A percentile compares a stretch with the other conserved stretches of the same genome.
These are phyloP conservation scores for Pseudotriccus pelzelni DNA, from an alignment of 2,797 vertebrate species.

Conservation along the genomic window DNA sequence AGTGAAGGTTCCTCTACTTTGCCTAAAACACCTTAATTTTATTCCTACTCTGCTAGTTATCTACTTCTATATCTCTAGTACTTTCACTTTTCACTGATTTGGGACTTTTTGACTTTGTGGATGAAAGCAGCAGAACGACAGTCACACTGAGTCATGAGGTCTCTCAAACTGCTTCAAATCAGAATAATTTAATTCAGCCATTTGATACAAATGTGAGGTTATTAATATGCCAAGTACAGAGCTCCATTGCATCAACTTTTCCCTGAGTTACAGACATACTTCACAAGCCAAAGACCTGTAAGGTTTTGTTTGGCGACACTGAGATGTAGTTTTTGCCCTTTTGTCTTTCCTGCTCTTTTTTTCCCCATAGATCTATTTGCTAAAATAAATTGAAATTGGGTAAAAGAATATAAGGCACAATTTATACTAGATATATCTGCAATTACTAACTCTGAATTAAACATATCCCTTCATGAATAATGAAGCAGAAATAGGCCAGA, in stretches of 20 bases:
- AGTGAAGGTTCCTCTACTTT: neutral
- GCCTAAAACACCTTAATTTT: neutral
- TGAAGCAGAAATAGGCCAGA: slow-evolving; percentile 79
- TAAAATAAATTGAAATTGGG: slow-evolving; percentile 82
- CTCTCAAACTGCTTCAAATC: neutral
- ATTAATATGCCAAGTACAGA: neutral
- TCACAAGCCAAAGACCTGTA: slow-evolving; percentile 28
- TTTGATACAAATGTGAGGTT: neutral
- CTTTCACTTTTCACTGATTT: neutral
- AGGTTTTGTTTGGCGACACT: slow-evolving; percentile 53
- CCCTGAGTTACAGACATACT: neutral
- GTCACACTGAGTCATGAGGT: neutral
- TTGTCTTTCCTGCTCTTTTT: slow-evolving; percentile 47
- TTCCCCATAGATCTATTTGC: slow-evolving; percentile 75
- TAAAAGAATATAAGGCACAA: slow-evolving; percentile 76
- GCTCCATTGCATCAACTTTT: neutral
- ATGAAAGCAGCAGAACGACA: neutral
- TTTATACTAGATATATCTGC: slow-evolving; percentile 80
- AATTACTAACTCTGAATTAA: slow-evolving; percentile 84
- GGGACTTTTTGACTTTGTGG: neutral
- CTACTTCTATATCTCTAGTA: neutral
- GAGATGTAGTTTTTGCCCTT: slow-evolving; percentile 59
- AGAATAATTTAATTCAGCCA: neutral
- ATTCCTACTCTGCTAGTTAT: neutral
- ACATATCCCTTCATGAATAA: slow-evolving; percentile 84